A percentile compares a stretch with the other conserved stretches of the same genome.
These are phyloP conservation scores for Nasalis larvatus DNA, from an alignment of 2,113 vertebrate genomes.

Conservation along the genomic window DNA sequence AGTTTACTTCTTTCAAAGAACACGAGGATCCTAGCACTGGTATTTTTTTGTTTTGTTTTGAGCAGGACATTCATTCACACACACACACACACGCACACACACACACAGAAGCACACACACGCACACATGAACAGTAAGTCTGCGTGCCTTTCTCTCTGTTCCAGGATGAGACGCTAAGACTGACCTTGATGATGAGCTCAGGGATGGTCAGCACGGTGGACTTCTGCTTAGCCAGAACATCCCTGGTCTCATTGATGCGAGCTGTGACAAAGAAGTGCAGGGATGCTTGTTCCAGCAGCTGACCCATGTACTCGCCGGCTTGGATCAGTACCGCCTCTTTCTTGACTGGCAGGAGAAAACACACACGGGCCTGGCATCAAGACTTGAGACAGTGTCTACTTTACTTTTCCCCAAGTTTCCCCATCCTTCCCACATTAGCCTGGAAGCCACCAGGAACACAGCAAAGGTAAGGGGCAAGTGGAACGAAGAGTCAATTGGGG, in stretches of 20 bases:
- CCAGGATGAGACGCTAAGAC: slow-evolving; percentile 23
- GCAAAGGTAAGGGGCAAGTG: background rate
- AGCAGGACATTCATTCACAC: background rate
- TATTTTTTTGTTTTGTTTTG: background rate
- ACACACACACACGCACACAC: background rate
- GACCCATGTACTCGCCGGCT: slow-evolving; percentile 87
- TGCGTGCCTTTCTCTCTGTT: background rate
- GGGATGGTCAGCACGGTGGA: slow-evolving; percentile 86
- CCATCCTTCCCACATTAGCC: background rate
- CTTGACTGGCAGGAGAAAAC: slow-evolving; percentile 82
- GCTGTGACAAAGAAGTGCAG: slow-evolving; percentile 94
- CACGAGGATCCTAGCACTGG: slow-evolving; percentile 37
- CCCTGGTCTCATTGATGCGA: slow-evolving; percentile 88
- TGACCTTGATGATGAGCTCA: slow-evolving; percentile 89
- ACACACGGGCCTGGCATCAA: slow-evolving; percentile 43
- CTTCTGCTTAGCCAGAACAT: slow-evolving; percentile 91
- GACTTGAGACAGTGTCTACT: background rate
- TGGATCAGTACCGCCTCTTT: slow-evolving; percentile 84
- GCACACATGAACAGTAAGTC: too few species aligned
- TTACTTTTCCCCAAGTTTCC: background rate
- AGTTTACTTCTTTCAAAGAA: slow-evolving; percentile 77
- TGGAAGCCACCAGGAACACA: background rate
- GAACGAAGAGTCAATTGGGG: background rate
- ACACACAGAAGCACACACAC: too few species aligned
- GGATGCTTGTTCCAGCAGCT: slow-evolving; percentile 94